Conservation (phyloP, 2,888 invertebrate genomes). For the Pherbina coryleti region DNA sequence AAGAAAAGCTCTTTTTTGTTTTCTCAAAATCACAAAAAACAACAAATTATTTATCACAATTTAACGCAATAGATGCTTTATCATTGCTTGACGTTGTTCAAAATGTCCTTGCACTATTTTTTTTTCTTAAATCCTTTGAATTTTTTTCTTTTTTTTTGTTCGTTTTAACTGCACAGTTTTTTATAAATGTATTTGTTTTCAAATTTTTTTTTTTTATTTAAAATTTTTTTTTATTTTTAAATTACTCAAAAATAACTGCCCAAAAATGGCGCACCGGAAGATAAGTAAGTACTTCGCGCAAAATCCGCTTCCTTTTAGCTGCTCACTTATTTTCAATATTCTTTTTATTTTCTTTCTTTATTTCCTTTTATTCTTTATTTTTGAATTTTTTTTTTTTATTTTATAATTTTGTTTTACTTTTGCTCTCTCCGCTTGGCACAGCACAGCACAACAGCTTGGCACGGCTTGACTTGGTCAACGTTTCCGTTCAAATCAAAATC, state of each 20-base stretch:
- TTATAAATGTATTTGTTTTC: not conserved
- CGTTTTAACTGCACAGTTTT: not conserved
- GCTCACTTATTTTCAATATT: not conserved
- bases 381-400: slow-evolving; percentile 38
- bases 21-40: no score
- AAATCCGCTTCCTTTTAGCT: not conserved
- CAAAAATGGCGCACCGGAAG: not conserved
- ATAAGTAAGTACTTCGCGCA: not conserved
- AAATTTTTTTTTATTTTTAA: slow-evolving; percentile 2
- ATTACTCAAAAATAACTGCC: not conserved
- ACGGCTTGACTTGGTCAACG: slow-evolving; percentile 51
- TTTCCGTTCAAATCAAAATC: slow-evolving; percentile 67
- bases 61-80: no score
- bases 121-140: not conserved
- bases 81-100: not conserved
- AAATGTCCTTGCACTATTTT: slow-evolving; percentile 1
- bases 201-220: not conserved
- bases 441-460: slow-evolving; percentile 38
- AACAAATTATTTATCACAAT: no score
- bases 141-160: not conserved
- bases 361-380: slow-evolving; percentile 22
- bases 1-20: no score
- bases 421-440: slow-evolving; percentile 7
- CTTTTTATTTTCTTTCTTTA: slow-evolving; percentile 1
- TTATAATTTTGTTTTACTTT: slow-evolving; percentile 36